A percentile compares a stretch with the other conserved stretches of the same genome.
Evolutionary conservation across 30 jellyfish, hydroid and myxozoan genomes (phyloP).

Genomic region (Chrysaora quinquecirrha): DNA sequence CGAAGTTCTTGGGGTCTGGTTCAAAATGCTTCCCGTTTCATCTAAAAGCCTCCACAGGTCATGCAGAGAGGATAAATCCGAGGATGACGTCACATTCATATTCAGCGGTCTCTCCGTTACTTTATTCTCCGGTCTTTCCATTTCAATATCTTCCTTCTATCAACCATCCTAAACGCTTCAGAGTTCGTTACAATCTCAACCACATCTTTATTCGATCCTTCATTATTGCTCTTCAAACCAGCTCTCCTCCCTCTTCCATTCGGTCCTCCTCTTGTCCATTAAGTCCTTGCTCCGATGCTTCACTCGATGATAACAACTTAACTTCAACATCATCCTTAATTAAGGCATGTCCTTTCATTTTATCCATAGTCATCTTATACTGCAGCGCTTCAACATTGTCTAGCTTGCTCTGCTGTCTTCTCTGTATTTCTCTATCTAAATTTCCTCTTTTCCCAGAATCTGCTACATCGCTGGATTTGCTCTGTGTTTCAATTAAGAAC

Average conservation of each 20-base stretch:
- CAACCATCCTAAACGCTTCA: not conserved
- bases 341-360: constrained; percentile 28
- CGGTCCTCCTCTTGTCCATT: too few species aligned
- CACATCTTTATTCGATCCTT: not conserved
- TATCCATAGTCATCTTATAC: constrained; percentile 30
- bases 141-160: not conserved
- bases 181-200: not conserved
- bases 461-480: too few species aligned
- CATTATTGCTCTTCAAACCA: too few species aligned
- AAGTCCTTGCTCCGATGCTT: constrained; percentile 23
- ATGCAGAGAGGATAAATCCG: constrained; percentile 66
- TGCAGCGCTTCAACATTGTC: constrained; percentile 37
- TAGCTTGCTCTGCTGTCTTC: not conserved
- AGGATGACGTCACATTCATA: constrained; percentile 46
- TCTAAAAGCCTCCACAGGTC: constrained; percentile 80
- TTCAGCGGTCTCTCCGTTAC: too few species aligned
- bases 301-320: constrained; percentile 34
- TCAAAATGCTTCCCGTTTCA: constrained; percentile 63
- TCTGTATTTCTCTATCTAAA: not conserved
- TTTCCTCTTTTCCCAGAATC: not conserved
- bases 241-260: too few species aligned
- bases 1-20: constrained; percentile 63
- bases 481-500: too few species aligned
- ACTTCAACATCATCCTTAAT: constrained; percentile 4
- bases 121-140: too few species aligned